Base-by-base conservation (phyloP, 2,797 vertebrate species). In the Alcedo quadribrachys region DNA sequence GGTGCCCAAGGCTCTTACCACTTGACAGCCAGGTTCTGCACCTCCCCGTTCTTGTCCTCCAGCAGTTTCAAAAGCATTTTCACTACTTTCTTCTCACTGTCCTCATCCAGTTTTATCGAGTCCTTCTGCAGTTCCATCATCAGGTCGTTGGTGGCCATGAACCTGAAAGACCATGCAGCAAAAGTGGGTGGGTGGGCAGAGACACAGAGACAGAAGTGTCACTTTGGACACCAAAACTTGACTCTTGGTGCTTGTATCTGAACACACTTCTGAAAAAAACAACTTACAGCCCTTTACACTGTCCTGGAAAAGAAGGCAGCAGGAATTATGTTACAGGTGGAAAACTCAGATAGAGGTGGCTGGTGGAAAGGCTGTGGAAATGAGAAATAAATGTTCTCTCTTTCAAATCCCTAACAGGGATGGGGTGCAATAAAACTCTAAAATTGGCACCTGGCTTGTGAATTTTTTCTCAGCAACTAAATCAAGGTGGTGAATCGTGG, bases 141-240 rank as follows among this genome's bases (percentile, higher is more conserved):
- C 96, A 99, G 97, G 96, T 99, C 99, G 3, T 99, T 99, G 45
- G 99, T 99, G 81, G 99, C 99, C 99, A 99, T 99, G 95, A 99
- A 99, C 96, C 99, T 99, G 89, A 19, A 85, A 80, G 40, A 40
- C 55, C 40, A 80, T 1, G 61, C 0, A 77, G 50, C 50, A 77
- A 13, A 65, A 71, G 48, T 15, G 61, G 37, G 43, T 15, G 61
- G 37, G 25, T 2, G 70, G 40, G 69, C 33, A 53, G 65, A 43
- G 18, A 24, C 8, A 48, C 24, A 79, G 57, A 53, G 27, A 89
- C 45, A 79, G 53, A 53, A 7, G 3, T 14, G 33, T 28, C 12
- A 4, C 30, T 24, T 7, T 15, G 21, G 35, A 43, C 53, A 70
- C 42, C 0, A 8, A 28, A 75, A 43, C 32, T 19, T 35, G 57